Evolutionary conservation across 1,140 invertebrate genomes (phyloP).

Genomic region (Drosophila tsacasi): DNA sequence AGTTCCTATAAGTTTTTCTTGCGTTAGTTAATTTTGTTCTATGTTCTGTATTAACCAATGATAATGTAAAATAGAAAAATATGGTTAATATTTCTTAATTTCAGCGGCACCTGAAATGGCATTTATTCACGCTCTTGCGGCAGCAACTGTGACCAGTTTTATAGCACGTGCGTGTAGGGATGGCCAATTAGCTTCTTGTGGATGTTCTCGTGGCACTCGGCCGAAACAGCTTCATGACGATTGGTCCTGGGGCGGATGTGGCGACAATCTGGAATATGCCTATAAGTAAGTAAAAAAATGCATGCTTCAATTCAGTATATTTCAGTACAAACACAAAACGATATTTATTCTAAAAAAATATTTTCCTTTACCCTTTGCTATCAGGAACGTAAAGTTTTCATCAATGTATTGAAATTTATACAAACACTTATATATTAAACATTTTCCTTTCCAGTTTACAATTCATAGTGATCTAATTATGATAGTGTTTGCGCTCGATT

Average conservation of each 20-base stretch:
- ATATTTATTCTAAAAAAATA: too few species aligned
- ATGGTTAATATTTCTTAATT: not conserved
- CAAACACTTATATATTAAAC: too few species aligned
- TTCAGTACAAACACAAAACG: not conserved
- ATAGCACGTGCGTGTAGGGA: slow-evolving; percentile 95
- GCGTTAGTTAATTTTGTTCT: too few species aligned
- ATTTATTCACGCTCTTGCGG: slow-evolving; percentile 94
- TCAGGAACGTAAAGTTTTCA: too few species aligned
- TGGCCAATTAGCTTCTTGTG: slow-evolving; percentile 94
- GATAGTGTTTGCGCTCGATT: too few species aligned
- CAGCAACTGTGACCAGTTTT: slow-evolving; percentile 95
- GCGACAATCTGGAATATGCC: slow-evolving; percentile 97
- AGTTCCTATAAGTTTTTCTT: too few species aligned
- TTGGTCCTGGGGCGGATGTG: slow-evolving; percentile 99
- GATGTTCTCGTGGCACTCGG: slow-evolving; percentile 92
- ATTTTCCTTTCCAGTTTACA: too few species aligned
- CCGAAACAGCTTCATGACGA: slow-evolving; percentile 93
- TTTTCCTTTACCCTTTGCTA: too few species aligned
- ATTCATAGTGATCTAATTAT: too few species aligned
- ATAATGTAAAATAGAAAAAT: too few species aligned
- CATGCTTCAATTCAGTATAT: not conserved
- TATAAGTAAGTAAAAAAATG: slow-evolving; percentile 90
- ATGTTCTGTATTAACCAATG: too few species aligned
- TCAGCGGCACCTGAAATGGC: slow-evolving; percentile 95
- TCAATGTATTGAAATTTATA: too few species aligned